Conservation (phyloP, 2,797 vertebrate species). For the Odontamblyopus rebecca region DNA sequence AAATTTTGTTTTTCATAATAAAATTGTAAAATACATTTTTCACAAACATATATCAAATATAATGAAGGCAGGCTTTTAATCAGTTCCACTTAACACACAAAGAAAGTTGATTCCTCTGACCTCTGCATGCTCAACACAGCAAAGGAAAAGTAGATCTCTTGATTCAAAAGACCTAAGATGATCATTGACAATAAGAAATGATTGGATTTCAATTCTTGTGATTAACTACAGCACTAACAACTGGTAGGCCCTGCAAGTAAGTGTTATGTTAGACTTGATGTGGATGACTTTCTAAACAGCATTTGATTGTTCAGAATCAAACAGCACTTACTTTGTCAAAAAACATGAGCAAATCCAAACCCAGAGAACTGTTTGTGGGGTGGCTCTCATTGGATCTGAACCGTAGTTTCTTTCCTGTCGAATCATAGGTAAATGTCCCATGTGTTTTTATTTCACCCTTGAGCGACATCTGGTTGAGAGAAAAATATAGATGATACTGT, state of each 20-base stretch:
- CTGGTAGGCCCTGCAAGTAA: neutral
- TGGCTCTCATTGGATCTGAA: conserved; percentile 69
- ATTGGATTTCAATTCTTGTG: neutral
- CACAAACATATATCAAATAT: too few species aligned
- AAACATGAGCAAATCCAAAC: conserved; percentile 74
- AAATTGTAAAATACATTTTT: too few species aligned
- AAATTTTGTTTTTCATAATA: neutral
- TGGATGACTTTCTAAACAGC: neutral
- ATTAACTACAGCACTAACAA: neutral
- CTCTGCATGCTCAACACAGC: too few species aligned
- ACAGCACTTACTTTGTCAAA: conserved; percentile 71
- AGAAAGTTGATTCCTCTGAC: too few species aligned
- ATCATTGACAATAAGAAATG: neutral
- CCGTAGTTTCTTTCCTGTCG: conserved; percentile 68
- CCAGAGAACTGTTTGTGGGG: conserved; percentile 49
- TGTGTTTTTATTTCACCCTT: conserved; percentile 54
- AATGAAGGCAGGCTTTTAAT: too few species aligned
- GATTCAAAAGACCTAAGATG: neutral
- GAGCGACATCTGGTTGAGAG: conserved; percentile 41
- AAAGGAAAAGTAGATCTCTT: too few species aligned
- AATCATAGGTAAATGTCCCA: conserved; percentile 71
- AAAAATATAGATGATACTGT: conserved; percentile 4
- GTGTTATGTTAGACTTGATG: neutral
- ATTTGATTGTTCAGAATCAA: neutral
- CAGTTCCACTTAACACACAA: too few species aligned